Evolutionary conservation across 2,113 vertebrate genomes (phyloP), one percentile per base, ranked within the genome.

Genomic region (Pachycephala philippinensis): DNA sequence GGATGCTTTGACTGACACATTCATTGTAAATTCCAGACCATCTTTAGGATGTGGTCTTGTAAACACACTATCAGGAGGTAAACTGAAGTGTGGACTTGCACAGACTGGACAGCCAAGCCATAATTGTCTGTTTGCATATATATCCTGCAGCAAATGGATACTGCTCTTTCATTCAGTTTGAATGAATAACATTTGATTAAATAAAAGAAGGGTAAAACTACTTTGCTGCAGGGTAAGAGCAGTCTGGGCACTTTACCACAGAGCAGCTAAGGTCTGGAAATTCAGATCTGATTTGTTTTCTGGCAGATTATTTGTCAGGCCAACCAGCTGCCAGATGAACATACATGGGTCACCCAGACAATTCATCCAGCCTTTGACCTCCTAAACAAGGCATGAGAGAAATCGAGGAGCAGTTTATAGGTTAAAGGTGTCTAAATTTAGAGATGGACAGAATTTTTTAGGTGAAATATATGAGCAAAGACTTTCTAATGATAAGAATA

Each of bases 81-180:
- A 57, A 14, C 49, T 85, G 13, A 80, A 77, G 28, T 45, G 59
- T 39, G 64, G 71, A 54, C 35, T 90, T 87, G 65, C 35, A 44
- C 49, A 66, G 76, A 18, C 52, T 47, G 37, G 49, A 64, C 57
- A 90, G 79, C 83, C 80, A 27, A 86, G 50, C 70, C 44, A 3
- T 90, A 57, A 42, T 59, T 92, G 66, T 65, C 74, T 52, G 23
- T 74, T 22, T 70, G 59, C 45, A 15, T 63, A 6, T 53, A 50
- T 95, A 59, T 90, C 86, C 86, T 93, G 76, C 83, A 96, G 95
- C 74, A 85, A 87, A 87, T 79, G 57, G 63, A 40, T 87, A n/a
- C 82, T 90, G 69, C 87, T 87, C 57, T 93, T 90, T 72, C 95
- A 74, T 94, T 92, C 79, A 88, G 28, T 84, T 90, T 92, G 82